Evolutionary conservation across 2,888 invertebrate genomes (phyloP).

Genomic region (Aleiodes testaceus): DNA sequence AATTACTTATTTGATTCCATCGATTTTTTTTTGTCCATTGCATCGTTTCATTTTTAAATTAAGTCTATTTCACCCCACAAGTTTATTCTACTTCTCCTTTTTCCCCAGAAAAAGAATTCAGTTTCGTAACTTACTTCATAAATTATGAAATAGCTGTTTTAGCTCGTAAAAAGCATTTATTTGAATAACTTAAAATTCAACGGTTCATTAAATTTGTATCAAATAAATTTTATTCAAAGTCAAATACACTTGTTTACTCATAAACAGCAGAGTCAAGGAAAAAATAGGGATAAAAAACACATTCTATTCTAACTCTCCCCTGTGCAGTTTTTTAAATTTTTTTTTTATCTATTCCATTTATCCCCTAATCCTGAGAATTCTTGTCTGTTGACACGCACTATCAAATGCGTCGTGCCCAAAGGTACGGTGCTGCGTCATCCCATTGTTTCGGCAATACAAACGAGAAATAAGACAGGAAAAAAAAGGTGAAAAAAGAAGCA

Average conservation of each 20-base stretch:
- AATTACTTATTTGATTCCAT: background rate
- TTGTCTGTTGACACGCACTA: slow-evolving; percentile 24
- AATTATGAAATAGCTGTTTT: too few species aligned
- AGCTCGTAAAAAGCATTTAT: too few species aligned
- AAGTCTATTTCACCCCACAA: too few species aligned
- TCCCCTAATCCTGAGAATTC: slow-evolving; percentile 14
- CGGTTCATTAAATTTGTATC: background rate
- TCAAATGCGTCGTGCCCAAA: slow-evolving; percentile 6
- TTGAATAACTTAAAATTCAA: too few species aligned
- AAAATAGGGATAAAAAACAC: background rate
- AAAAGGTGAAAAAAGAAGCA: slow-evolving; percentile 3
- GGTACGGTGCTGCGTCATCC: slow-evolving; percentile 19
- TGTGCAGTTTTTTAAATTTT: background rate
- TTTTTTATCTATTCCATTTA: slow-evolving; percentile 35
- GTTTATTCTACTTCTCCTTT: too few species aligned
- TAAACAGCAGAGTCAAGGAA: background rate
- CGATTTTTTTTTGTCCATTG: too few species aligned
- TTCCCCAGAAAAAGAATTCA: too few species aligned
- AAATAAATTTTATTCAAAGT: slow-evolving; percentile 13
- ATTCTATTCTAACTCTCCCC: slow-evolving; percentile 15
- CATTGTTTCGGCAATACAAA: slow-evolving; percentile 6
- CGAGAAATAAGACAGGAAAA: slow-evolving; percentile 20
- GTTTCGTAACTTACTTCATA: too few species aligned
- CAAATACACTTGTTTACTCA: slow-evolving; percentile 23
- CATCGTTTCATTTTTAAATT: too few species aligned